phyloP scores from a whole-genome alignment of 1,140 invertebrate species.

The Phenacoccus solenopsis region DNA sequence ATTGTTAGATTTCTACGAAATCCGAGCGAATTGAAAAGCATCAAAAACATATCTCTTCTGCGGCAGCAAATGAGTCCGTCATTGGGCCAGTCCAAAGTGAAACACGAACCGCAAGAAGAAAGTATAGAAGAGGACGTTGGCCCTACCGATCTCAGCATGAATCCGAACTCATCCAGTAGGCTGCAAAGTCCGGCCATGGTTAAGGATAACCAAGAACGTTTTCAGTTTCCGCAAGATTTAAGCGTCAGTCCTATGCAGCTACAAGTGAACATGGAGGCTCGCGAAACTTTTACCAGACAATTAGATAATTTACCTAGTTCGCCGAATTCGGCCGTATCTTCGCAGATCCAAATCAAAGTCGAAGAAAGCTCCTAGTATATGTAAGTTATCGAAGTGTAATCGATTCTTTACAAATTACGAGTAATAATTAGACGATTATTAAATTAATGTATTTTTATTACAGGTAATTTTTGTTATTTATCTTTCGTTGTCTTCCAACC shows the following conservation, averaged over 20 bases:
- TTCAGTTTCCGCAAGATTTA: constrained; percentile 20
- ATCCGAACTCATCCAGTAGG: constrained; percentile 18
- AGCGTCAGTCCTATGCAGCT: constrained; percentile 23
- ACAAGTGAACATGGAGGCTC: constrained; percentile 22
- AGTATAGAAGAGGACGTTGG: constrained; percentile 23
- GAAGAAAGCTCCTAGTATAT: constrained; percentile 21
- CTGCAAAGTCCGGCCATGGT: constrained; percentile 16
- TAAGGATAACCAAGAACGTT: constrained; percentile 8
- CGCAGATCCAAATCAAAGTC: constrained; percentile 19
- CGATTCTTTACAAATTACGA: neutral
- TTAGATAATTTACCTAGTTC: constrained; percentile 6
- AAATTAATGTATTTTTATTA: no score
- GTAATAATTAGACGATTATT: no score
- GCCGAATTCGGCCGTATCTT: neutral
- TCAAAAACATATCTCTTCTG: constrained; percentile 79
- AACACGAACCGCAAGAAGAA: constrained; percentile 20
- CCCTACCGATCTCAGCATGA: constrained; percentile 26
- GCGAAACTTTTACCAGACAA: constrained; percentile 16
- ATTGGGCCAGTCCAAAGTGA: constrained; percentile 17
- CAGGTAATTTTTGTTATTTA: neutral
- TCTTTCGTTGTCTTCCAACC: neutral
- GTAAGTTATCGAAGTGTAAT: neutral
- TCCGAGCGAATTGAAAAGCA: constrained; percentile 79
- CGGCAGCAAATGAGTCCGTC: constrained; percentile 56
- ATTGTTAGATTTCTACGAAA: constrained; percentile 66